Evolutionary conservation across 2,888 invertebrate genomes (phyloP).

Genomic region (Caenorhabditis afra): DNA sequence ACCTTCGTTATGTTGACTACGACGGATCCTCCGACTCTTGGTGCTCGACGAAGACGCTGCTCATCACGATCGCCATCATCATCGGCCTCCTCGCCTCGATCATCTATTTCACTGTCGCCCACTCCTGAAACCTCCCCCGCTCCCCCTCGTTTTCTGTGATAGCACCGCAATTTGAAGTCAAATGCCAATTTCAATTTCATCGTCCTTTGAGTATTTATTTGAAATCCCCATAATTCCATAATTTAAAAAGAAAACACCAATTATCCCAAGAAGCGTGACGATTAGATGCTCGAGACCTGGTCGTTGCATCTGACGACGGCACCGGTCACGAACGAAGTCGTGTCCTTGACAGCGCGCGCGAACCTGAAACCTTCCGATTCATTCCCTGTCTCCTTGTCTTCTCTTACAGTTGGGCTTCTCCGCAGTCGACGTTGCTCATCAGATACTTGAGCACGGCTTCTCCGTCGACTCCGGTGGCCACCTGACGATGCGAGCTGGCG

Average conservation of each 20-base stretch:
- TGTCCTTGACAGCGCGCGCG: constrained; percentile 17
- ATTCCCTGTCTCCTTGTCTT: background rate
- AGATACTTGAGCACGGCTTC: constrained; percentile 35
- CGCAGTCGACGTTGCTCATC: constrained; percentile 24
- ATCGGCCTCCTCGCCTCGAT: constrained; percentile 54
- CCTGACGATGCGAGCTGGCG: constrained; percentile 20
- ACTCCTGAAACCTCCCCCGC: constrained; percentile 24
- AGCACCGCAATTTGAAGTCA: background rate
- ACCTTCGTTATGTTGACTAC: constrained; percentile 34
- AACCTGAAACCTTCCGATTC: constrained; percentile 12
- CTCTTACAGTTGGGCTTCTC: constrained; percentile 36
- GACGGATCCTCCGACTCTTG: constrained; percentile 39
- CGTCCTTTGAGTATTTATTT: background rate
- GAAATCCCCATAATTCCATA: background rate
- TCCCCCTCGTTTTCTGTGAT: background rate
- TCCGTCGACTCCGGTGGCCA: constrained; percentile 23
- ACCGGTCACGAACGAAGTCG: constrained; percentile 24
- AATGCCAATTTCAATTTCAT: too few relatives aligned
- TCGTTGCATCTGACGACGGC: constrained; percentile 22
- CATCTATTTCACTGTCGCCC: constrained; percentile 55
- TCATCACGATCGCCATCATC: constrained; percentile 52
- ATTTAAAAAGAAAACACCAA: background rate
- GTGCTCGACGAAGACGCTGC: constrained; percentile 53
- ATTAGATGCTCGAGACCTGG: constrained; percentile 13
- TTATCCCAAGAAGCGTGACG: background rate